Evolutionary conservation across 2,888 invertebrate genomes (phyloP), one percentile per base, ranked within the genome.

Genomic region (Lamproptera curius): DNA sequence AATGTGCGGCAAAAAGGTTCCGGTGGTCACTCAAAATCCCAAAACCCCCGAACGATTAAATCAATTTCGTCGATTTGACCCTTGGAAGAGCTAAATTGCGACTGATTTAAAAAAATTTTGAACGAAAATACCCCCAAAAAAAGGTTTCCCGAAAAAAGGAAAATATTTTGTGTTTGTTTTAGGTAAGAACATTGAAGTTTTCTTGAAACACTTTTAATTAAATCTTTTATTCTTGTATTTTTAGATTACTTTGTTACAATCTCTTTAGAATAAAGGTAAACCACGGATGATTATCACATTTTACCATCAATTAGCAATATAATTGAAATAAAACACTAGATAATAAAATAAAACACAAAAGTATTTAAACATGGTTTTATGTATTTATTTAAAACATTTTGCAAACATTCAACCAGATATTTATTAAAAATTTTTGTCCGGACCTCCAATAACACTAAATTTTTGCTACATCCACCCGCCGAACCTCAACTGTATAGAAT

Each of bases 1-100:
- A 83, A 53, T 87, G 89, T 41, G 91, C 94, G 69, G 95, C 95
- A 68, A 88, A 87, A 0, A 86, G 87, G 57, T 93, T 92, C 0
- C 88, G 52, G 90, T 93, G 55, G 91, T 92, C 0, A 61, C 78
- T 1, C 56, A 63, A 61, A 88, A 88, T 51, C 80, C 81, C 0
- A 76, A 76, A 39, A 66, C 64, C 50, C 61, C 64, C 26, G 47
- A 70, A 76, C 1, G 84, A 88, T 46, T 76, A 80, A 3, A 85
- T 89, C 52, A 89, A 88, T 0, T 69, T 69, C 34, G 73, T 89
- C 4, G 83, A 88, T 51, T 66, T 89, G 1, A 77, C 78, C 0
- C 81, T n/a, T 89, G 89, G 89, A 84, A 80, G 57, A 75, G 76
- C 66, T 65, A 51, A 64, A 69, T 15, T 72, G 69, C 42, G 73